Evolutionary conservation across 2,113 vertebrate species (phyloP).

Genomic region (Lepidothrix coronata): DNA sequence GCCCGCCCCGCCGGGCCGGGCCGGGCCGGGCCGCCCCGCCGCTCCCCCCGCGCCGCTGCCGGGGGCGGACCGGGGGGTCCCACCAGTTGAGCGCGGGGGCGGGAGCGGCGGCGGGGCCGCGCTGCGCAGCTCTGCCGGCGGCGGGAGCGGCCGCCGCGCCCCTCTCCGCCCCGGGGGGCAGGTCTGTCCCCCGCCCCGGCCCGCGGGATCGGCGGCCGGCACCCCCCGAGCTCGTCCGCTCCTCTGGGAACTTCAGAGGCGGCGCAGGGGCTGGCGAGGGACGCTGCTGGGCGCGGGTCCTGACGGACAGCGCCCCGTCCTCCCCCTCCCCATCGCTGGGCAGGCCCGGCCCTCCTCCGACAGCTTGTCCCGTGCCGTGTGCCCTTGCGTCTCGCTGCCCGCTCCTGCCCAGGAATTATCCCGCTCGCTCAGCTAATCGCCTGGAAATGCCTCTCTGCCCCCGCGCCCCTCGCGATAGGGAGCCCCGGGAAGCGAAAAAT

Average conservation of each 20-base stretch:
- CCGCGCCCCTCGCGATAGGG: background rate
- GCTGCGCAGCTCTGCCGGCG: background rate
- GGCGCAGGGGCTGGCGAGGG: background rate
- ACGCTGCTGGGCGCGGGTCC: background rate
- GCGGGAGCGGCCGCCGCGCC: background rate
- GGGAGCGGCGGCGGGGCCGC: background rate
- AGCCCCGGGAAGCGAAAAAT: background rate
- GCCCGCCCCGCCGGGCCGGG: too few relatives aligned
- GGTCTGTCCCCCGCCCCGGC: background rate
- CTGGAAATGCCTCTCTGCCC: background rate
- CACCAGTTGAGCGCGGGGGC: too few relatives aligned
- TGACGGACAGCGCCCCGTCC: background rate
- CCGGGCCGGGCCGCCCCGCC: too few relatives aligned
- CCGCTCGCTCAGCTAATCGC: background rate
- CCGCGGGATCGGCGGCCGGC: background rate
- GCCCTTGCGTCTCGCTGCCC: background rate
- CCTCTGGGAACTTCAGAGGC: background rate
- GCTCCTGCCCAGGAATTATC: background rate
- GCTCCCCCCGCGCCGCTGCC: too few relatives aligned
- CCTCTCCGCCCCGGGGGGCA: background rate
- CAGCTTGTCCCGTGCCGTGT: background rate
- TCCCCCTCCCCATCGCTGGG: background rate
- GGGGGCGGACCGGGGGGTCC: too few relatives aligned
- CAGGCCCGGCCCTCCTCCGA: background rate
- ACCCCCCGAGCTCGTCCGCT: background rate